Conservation (phyloP, 2,888 invertebrate species). For the Metacarcinus magister region DNA sequence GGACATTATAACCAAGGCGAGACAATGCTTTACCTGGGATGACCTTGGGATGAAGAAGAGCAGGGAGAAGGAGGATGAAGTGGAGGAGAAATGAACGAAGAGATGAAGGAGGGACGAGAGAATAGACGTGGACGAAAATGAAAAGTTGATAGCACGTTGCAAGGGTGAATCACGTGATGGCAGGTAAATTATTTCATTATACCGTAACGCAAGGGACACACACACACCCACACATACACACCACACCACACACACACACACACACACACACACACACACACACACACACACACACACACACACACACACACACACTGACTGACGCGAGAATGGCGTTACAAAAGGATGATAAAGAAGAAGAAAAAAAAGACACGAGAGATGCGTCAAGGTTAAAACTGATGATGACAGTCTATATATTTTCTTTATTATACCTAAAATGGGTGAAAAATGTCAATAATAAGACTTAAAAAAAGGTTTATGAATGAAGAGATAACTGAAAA, state of each 20-base stretch:
- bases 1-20: background rate
- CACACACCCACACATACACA: too few species aligned
- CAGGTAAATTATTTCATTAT: background rate
- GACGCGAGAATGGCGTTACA: background rate
- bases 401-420: background rate
- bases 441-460: background rate
- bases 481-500: background rate
- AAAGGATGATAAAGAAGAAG: background rate
- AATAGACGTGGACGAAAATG: background rate
- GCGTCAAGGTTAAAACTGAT: background rate
- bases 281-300: too few species aligned
- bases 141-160: background rate
- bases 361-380: background rate
- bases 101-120: background rate
- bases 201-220: background rate
- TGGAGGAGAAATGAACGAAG: background rate
- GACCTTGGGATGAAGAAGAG: slow-evolving; percentile 8
- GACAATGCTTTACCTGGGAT: background rate
- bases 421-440: background rate
- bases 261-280: too few species aligned
- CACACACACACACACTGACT: background rate
- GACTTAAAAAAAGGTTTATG: background rate
- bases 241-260: too few species aligned
- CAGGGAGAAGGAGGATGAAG: background rate
- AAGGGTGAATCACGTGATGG: background rate